Conservation (phyloP, 2,888 invertebrate species). For the Callosobruchus maculatus region DNA sequence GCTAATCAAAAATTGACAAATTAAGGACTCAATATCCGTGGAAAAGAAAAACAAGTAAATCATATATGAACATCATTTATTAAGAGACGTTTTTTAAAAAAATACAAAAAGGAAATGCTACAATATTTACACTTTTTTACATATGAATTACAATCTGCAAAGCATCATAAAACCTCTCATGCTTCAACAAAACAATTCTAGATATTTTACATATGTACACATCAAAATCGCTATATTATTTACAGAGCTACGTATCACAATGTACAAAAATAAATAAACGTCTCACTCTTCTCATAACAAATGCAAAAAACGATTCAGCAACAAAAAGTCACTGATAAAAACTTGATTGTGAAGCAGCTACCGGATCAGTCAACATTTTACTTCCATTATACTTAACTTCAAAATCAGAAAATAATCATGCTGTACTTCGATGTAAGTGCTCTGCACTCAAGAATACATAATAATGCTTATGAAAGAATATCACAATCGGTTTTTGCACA, state of each 20-base stretch:
- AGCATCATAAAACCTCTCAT: neutral
- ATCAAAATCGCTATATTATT: neutral
- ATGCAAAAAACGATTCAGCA: neutral
- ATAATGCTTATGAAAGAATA: conserved; percentile 11
- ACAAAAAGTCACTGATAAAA: neutral
- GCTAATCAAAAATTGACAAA: too few species aligned
- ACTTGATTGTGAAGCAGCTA: neutral
- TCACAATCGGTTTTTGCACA: conserved; percentile 18
- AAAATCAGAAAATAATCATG: neutral
- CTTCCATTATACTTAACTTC: neutral
- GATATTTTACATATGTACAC: neutral
- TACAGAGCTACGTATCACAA: neutral
- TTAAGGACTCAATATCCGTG: neutral
- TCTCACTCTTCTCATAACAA: neutral
- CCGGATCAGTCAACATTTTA: neutral
- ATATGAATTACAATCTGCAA: neutral
- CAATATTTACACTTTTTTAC: neutral
- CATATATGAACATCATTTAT: neutral
- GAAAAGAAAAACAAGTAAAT: neutral
- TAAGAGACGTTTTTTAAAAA: neutral
- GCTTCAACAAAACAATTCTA: neutral
- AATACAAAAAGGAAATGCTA: neutral
- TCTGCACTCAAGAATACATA: conserved; percentile 16
- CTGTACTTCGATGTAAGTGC: conserved; percentile 14
- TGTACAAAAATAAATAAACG: neutral